These are phyloP conservation scores for Stegastes partitus DNA, from an alignment of 2,113 vertebrate genomes.

Conservation along the genomic window DNA sequence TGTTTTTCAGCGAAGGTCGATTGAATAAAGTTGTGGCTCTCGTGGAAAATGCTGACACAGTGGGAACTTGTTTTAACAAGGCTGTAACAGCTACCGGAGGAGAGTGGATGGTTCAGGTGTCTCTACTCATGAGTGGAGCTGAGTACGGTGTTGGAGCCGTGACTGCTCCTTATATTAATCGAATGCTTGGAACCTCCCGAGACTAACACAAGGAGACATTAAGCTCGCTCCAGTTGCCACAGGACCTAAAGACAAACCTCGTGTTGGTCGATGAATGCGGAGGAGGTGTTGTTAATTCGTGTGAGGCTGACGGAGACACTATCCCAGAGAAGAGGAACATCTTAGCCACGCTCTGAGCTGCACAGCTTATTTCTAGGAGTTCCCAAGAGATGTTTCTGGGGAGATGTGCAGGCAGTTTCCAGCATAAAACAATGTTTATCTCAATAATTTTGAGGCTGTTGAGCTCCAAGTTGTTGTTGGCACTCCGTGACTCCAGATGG, in stretches of 20 bases:
- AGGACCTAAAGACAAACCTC: conserved; percentile 16
- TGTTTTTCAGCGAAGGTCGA: not conserved
- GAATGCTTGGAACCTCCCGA: conserved; percentile 23
- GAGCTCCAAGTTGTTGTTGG: conserved; percentile 64
- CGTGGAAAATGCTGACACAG: not conserved
- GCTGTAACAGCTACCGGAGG: conserved; percentile 1
- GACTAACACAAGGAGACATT: conserved; percentile 23
- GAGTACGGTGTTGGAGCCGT: not conserved
- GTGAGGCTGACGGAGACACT: conserved; percentile 35
- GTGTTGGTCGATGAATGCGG: conserved; percentile 15
- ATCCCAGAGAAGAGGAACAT: conserved; percentile 35
- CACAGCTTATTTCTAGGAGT: conserved; percentile 38
- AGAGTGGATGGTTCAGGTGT: conserved; percentile 2
- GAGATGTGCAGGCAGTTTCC: conserved; percentile 54
- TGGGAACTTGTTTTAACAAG: conserved; percentile 7
- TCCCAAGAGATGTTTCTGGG: conserved; percentile 49
- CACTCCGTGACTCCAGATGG: conserved; percentile 66
- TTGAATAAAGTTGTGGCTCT: conserved; percentile 11
- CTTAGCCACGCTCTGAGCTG: conserved; percentile 41
- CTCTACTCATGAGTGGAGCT: conserved; percentile 5
- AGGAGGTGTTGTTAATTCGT: conserved; percentile 37
- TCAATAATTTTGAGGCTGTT: conserved; percentile 58
- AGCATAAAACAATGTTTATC: conserved; percentile 68
- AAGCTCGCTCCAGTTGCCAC: conserved; percentile 39
- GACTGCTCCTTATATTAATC: conserved; percentile 20